Conservation (phyloP, 64 coral and sea anemone genomes). For the Pocillopora verrucosa region DNA sequence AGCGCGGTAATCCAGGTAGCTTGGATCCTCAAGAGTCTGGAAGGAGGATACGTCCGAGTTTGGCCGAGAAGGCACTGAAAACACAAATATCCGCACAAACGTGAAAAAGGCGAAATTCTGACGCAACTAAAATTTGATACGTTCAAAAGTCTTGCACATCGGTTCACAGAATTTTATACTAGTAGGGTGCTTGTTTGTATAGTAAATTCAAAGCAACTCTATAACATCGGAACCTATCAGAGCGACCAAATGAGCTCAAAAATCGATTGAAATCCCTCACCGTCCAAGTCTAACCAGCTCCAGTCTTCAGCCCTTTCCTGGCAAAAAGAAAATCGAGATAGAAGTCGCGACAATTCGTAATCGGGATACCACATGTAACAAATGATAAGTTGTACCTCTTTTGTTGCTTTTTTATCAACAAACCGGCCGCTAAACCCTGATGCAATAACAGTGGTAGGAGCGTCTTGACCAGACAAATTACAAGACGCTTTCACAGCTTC, state of each 20-base stretch:
- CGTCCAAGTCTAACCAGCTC: slow-evolving; percentile 40
- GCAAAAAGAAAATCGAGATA: not conserved
- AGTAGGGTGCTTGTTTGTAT: no score
- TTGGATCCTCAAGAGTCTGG: slow-evolving; percentile 70
- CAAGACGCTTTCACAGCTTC: slow-evolving; percentile 56
- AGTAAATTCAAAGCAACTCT: no score
- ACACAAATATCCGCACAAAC: not conserved
- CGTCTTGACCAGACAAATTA: slow-evolving; percentile 9
- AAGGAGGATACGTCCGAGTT: slow-evolving; percentile 6
- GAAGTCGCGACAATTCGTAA: not conserved
- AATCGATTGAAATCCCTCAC: not conserved
- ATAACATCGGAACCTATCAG: no score
- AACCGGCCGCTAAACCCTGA: not conserved
- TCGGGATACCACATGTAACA: no score
- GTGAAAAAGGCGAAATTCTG: not conserved
- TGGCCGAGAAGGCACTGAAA: not conserved
- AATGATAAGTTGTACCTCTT: not conserved
- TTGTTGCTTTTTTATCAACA: not conserved
- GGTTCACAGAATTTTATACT: no score
- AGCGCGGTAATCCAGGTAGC: slow-evolving; percentile 76
- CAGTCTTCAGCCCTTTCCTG: slow-evolving; percentile 33
- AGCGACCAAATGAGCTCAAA: no score
- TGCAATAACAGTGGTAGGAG: slow-evolving; percentile 17
- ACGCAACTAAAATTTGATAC: not conserved
- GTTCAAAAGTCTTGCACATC: no score